Conservation (phyloP, 2,888 invertebrate species). For the Thecocarcelia acutangulata region DNA sequence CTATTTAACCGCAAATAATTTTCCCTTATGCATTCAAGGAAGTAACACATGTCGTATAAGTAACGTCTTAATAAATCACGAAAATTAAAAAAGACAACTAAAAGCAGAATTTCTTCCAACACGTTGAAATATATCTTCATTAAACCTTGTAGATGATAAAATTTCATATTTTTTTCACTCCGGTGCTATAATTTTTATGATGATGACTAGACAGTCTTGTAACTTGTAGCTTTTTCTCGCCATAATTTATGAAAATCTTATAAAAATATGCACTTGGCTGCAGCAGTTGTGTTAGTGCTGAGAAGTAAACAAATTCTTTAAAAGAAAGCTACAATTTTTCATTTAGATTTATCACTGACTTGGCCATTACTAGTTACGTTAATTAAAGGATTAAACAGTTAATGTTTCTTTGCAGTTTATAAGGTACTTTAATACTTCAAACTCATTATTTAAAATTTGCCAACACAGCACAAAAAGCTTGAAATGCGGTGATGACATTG, state of each 20-base stretch:
- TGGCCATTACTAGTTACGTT: neutral
- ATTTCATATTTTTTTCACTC: constrained; percentile 2
- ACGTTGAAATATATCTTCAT: neutral
- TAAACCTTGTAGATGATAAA: constrained; percentile 6
- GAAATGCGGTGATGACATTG: neutral
- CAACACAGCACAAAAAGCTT: constrained; percentile 26
- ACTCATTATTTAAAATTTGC: constrained; percentile 28
- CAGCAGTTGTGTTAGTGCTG: neutral
- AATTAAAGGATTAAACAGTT: constrained; percentile 40
- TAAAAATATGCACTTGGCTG: constrained; percentile 27
- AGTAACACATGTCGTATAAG: constrained; percentile 48
- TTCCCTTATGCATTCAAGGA: neutral
- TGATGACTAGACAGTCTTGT: constrained; percentile 28
- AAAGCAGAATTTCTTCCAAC: neutral
- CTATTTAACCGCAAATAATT: constrained; percentile 24
- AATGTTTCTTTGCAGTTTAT: constrained; percentile 20
- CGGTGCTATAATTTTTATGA: constrained; percentile 9
- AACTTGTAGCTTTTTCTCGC: neutral
- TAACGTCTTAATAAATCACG: constrained; percentile 40
- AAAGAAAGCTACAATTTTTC: neutral
- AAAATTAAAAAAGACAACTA: neutral
- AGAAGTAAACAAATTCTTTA: neutral
- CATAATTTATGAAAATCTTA: neutral
- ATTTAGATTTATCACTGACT: neutral
- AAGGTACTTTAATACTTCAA: neutral